Evolutionary conservation across 1,140 invertebrate genomes (phyloP).

Genomic region (Cherax destructor): DNA sequence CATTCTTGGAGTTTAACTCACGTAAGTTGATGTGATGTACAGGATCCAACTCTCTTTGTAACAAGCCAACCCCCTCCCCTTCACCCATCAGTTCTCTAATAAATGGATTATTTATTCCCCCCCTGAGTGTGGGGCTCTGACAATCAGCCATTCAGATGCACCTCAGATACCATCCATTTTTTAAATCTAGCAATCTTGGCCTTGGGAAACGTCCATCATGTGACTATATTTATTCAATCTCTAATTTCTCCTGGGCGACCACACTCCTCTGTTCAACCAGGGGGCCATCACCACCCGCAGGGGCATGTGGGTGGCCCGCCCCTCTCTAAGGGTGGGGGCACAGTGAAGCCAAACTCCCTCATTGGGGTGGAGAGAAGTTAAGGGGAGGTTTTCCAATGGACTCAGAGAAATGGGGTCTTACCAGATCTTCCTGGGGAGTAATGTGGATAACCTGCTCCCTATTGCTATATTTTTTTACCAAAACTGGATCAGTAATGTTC

Average conservation of each 20-base stretch:
- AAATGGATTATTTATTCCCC: slow-evolving; percentile 27
- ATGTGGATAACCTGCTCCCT: no score
- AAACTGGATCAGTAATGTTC: no score
- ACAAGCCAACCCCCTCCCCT: background rate
- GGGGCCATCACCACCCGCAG: slow-evolving; percentile 17
- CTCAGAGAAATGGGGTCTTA: background rate
- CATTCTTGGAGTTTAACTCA: background rate
- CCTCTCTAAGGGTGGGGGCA: background rate
- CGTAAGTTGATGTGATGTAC: background rate
- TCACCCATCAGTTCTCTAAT: background rate
- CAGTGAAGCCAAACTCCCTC: background rate
- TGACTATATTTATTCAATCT: slow-evolving; percentile 24
- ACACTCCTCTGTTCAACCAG: background rate
- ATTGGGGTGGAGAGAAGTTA: no score
- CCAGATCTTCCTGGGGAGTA: no score
- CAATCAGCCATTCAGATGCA: slow-evolving; percentile 29
- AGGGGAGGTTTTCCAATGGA: background rate
- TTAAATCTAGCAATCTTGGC: slow-evolving; percentile 13
- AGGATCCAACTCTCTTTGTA: background rate
- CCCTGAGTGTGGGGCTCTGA: background rate
- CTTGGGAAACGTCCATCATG: slow-evolving; percentile 7
- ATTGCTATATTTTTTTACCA: no score
- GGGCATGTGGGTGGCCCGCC: background rate
- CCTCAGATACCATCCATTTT: slow-evolving; percentile 6
- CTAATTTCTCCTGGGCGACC: slow-evolving; percentile 29